Evolutionary conservation across 2,888 invertebrate genomes (phyloP).

Genomic region (Macroteleia sp.): DNA sequence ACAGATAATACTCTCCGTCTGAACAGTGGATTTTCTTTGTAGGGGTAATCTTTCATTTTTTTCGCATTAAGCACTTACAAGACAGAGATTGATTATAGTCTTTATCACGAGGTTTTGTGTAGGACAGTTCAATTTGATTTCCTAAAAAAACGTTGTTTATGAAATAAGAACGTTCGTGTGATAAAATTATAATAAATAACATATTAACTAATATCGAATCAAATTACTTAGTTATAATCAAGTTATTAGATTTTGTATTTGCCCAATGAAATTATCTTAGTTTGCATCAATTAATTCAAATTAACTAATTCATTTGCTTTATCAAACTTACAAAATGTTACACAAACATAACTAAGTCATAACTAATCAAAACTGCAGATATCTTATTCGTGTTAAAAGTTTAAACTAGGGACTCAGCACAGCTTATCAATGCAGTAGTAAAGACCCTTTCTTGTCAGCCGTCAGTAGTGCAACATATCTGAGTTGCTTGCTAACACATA

Average conservation of each 20-base stretch:
- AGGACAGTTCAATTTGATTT: conserved; percentile 28
- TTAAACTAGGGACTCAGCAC: not conserved
- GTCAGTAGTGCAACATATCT: conserved; percentile 13
- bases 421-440: conserved; percentile 27
- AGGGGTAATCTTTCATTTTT: conserved; percentile 32
- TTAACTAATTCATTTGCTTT: too few relatives aligned
- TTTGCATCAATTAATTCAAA: too few relatives aligned
- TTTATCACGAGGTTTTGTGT: conserved; percentile 29
- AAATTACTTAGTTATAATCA: not conserved
- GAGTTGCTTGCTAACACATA: too few relatives aligned
- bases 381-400: too few relatives aligned
- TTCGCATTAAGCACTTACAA: conserved; percentile 32
- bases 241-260: not conserved
- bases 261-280: too few relatives aligned
- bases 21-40: conserved; percentile 29
- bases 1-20: conserved; percentile 3
- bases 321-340: too few relatives aligned
- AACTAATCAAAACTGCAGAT: conserved; percentile 4
- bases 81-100: conserved; percentile 41
- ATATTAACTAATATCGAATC: not conserved
- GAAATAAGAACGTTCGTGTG: conserved; percentile 9
- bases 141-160: conserved; percentile 13
- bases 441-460: conserved; percentile 29
- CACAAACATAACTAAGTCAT: not conserved
- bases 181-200: too few relatives aligned